Evolutionary conservation across 2,113 vertebrate genomes (phyloP).

Genomic region (Erythrocebus patas): DNA sequence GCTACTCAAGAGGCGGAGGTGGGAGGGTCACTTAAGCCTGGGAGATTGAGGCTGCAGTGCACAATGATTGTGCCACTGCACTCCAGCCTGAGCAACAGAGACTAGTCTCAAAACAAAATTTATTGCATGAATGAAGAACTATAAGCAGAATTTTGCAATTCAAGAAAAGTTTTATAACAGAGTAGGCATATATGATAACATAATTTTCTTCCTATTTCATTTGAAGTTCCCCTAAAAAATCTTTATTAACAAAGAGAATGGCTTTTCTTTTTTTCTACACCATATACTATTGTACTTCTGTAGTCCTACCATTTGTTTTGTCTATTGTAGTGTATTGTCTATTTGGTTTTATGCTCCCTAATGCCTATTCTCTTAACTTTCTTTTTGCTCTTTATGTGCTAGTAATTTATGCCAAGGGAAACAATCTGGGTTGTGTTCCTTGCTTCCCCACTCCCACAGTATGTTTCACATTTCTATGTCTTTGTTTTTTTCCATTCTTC

Average conservation of each 20-base stretch:
- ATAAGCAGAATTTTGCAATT: not conserved
- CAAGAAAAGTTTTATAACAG: not conserved
- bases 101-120: not conserved
- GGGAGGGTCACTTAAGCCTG: too few species aligned
- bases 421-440: not conserved
- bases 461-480: not conserved
- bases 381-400: not conserved
- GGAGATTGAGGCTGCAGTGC: too few species aligned
- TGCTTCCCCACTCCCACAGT: not conserved
- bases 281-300: not conserved
- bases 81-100: too few species aligned
- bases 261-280: not conserved
- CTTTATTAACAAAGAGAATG: not conserved
- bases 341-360: not conserved
- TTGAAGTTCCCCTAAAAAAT: not conserved
- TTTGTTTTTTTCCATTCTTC: not conserved
- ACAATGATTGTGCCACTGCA: too few species aligned
- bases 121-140: not conserved
- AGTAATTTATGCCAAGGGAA: not conserved
- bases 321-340: not conserved
- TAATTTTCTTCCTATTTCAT: not conserved
- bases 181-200: not conserved
- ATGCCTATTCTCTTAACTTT: not conserved
- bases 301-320: not conserved
- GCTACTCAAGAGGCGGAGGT: too few species aligned